These are phyloP conservation scores for Troilus luridus DNA, from an alignment of 2,888 invertebrate genomes.

Conservation along the genomic window DNA sequence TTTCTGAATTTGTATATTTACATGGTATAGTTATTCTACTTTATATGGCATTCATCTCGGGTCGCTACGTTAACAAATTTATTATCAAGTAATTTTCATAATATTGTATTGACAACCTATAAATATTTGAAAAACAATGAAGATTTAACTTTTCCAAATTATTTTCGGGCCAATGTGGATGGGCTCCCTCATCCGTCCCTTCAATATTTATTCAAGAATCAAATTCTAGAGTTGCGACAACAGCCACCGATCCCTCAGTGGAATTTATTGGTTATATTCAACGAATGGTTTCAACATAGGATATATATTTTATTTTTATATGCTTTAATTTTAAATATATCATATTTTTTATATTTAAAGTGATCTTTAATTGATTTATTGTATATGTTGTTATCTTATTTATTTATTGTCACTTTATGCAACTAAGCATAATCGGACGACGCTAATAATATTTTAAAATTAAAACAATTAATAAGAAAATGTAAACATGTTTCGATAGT, in stretches of 20 bases:
- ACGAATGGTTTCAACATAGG: not conserved
- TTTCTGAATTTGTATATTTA: not conserved
- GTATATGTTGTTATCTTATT: too few species aligned
- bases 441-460: too few species aligned
- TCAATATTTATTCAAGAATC: not conserved
- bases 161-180: not conserved
- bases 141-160: not conserved
- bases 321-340: too few species aligned
- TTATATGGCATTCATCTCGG: not conserved
- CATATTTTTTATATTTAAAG: too few species aligned
- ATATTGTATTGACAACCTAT: not conserved
- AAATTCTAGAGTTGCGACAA: not conserved
- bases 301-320: too few species aligned
- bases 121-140: not conserved
- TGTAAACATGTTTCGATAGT: too few species aligned
- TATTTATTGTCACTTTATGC: too few species aligned
- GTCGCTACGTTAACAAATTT: not conserved
- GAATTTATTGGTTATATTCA: not conserved
- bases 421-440: too few species aligned
- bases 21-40: not conserved
- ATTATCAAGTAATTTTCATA: not conserved
- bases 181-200: not conserved
- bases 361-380: too few species aligned
- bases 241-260: not conserved
- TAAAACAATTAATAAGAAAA: too few species aligned